These are phyloP conservation scores for Sparus aurata DNA, from an alignment of 2,797 vertebrate species.

Conservation along the genomic window DNA sequence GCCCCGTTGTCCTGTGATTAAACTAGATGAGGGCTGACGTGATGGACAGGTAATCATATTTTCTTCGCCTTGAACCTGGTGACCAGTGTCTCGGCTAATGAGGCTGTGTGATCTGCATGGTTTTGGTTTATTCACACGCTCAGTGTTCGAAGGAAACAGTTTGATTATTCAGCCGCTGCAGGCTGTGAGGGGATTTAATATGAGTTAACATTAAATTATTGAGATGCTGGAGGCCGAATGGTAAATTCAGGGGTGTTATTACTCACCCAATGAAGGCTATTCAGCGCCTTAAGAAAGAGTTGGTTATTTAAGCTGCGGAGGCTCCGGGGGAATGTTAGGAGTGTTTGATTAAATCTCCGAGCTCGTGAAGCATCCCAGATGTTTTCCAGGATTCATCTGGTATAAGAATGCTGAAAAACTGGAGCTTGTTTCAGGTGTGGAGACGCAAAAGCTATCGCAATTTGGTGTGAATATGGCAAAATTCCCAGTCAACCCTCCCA, in stretches of 20 bases:
- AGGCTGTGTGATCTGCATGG: conserved; percentile 7
- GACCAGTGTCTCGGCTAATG: conserved; percentile 38
- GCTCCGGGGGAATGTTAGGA: conserved; percentile 62
- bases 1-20: not conserved
- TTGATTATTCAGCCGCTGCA: conserved; percentile 58
- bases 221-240: conserved; percentile 57
- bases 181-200: conserved; percentile 54
- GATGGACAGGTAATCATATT: conserved; percentile 28
- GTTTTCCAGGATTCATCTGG: conserved; percentile 53
- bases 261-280: conserved; percentile 56
- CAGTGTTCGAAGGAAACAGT: conserved; percentile 31
- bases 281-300: conserved; percentile 47
- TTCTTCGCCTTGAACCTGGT: conserved; percentile 4
- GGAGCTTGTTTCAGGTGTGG: conserved; percentile 40
- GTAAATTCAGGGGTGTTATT: conserved; percentile 59
- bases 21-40: not conserved
- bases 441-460: conserved; percentile 11
- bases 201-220: conserved; percentile 68
- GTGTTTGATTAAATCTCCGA: conserved; percentile 64
- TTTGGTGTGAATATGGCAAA: not conserved
- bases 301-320: conserved; percentile 64
- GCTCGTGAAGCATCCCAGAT: conserved; percentile 54
- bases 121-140: conserved; percentile 26
- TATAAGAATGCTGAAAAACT: conserved; percentile 24
- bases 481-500: not conserved